Evolutionary conservation across 1,140 invertebrate species (phyloP).

Genomic region (Mercenaria mercenaria): DNA sequence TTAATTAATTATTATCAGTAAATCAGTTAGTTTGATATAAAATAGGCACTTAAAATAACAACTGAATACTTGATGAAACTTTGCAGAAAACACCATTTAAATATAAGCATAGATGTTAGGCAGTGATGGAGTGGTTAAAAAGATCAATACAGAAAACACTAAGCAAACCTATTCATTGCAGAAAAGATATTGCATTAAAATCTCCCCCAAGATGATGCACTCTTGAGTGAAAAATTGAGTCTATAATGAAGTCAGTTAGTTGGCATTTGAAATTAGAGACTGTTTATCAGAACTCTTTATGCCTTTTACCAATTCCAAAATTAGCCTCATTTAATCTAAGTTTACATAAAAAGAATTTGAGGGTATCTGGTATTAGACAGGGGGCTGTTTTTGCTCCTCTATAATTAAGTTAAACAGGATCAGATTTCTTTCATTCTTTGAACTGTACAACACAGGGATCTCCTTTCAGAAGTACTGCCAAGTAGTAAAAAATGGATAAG

Average conservation of each 20-base stretch:
- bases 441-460: neutral
- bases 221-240: neutral
- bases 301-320: slow-evolving; percentile 30
- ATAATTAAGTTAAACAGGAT: slow-evolving; percentile 7
- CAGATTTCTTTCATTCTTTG: neutral
- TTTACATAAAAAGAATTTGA: slow-evolving; percentile 48
- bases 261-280: slow-evolving; percentile 50
- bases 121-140: too few relatives aligned
- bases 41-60: too few relatives aligned
- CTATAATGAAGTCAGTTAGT: slow-evolving; percentile 50
- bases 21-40: neutral
- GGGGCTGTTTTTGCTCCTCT: slow-evolving; percentile 27
- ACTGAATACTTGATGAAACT: too few relatives aligned
- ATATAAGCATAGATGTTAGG: too few relatives aligned
- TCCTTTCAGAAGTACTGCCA: too few relatives aligned
- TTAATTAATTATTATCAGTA: neutral
- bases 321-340: slow-evolving; percentile 63
- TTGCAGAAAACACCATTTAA: too few relatives aligned
- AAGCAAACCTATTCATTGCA: too few relatives aligned
- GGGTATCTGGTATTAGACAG: slow-evolving; percentile 38
- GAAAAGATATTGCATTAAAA: too few relatives aligned
- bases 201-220: neutral
- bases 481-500: too few relatives aligned
- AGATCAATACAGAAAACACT: too few relatives aligned
- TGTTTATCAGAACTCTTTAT: slow-evolving; percentile 42